Evolutionary conservation across 2,113 vertebrate genomes (phyloP).

Genomic region (Triplophysa siluroides): DNA sequence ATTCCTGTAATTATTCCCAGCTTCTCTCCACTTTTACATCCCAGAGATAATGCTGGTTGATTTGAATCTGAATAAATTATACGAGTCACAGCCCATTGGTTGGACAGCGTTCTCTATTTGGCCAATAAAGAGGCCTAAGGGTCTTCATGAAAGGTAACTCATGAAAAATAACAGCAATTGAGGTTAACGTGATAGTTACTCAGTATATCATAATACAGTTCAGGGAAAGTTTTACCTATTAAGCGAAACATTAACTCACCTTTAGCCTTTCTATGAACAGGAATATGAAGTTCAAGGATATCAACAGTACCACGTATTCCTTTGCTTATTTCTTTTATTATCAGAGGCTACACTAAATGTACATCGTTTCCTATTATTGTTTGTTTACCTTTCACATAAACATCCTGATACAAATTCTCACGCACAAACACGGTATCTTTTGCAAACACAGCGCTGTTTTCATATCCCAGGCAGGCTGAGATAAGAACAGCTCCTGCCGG

Average conservation of each 20-base stretch:
- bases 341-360: neutral
- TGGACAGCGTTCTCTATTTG: neutral
- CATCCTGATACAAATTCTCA: conserved; percentile 35
- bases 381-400: conserved; percentile 1
- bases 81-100: conserved; percentile 14
- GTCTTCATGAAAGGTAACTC: conserved; percentile 5
- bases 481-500: conserved; percentile 50
- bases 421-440: conserved; percentile 24
- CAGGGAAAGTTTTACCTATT: neutral
- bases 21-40: conserved; percentile 11
- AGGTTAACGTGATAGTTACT: conserved; percentile 15
- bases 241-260: conserved; percentile 21
- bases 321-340: neutral
- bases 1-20: conserved; percentile 52
- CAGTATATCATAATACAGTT: conserved; percentile 14
- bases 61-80: conserved; percentile 47
- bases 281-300: conserved; percentile 10
- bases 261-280: conserved; percentile 6
- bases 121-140: neutral
- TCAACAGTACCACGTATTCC: neutral
- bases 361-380: neutral
- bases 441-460: conserved; percentile 34
- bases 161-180: conserved; percentile 10
- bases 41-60: conserved; percentile 32
- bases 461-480: conserved; percentile 29